A percentile compares a stretch with the other conserved stretches of the same genome.
phyloP scores from a whole-genome alignment of 2,888 invertebrate genomes.

The Pachliopta kotzebuea region DNA sequence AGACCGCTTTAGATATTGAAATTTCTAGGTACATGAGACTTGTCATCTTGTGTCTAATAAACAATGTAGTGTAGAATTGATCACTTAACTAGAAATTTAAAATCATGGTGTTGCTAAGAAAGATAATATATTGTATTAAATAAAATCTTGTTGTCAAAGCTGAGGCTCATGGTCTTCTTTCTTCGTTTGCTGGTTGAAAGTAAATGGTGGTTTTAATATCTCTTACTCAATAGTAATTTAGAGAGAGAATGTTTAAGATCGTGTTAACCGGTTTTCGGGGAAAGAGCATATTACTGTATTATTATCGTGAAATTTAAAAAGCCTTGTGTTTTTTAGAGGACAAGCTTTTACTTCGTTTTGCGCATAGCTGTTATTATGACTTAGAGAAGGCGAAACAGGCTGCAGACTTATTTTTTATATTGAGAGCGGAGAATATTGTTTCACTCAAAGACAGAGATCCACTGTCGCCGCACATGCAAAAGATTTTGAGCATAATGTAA shows the following conservation, averaged over 20 bases:
- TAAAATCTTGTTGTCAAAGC: too few relatives aligned
- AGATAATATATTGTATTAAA: too few relatives aligned
- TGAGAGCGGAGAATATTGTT: slow-evolving; percentile 78
- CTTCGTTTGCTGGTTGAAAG: too few relatives aligned
- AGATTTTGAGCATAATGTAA: slow-evolving; percentile 77
- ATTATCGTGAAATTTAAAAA: background rate
- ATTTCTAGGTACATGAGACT: too few relatives aligned
- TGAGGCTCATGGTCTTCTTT: too few relatives aligned
- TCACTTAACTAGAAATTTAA: too few relatives aligned
- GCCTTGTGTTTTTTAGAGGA: slow-evolving; percentile 65
- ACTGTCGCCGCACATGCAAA: slow-evolving; percentile 63
- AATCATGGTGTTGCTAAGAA: too few relatives aligned
- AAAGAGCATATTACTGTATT: background rate
- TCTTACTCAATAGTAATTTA: background rate
- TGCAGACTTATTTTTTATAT: slow-evolving; percentile 70
- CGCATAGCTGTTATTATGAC: slow-evolving; percentile 79
- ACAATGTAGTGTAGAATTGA: too few relatives aligned
- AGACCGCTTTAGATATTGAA: too few relatives aligned
- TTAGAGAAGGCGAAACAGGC: slow-evolving; percentile 76
- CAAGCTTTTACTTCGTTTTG: slow-evolving; percentile 69
- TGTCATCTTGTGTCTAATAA: too few relatives aligned
- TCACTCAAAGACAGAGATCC: slow-evolving; percentile 80
- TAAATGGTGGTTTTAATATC: background rate
- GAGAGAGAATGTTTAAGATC: too few relatives aligned
- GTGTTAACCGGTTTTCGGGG: too few relatives aligned